Conservation (phyloP, 2,113 vertebrate genomes). For the Nycticryphes semicollaris region DNA sequence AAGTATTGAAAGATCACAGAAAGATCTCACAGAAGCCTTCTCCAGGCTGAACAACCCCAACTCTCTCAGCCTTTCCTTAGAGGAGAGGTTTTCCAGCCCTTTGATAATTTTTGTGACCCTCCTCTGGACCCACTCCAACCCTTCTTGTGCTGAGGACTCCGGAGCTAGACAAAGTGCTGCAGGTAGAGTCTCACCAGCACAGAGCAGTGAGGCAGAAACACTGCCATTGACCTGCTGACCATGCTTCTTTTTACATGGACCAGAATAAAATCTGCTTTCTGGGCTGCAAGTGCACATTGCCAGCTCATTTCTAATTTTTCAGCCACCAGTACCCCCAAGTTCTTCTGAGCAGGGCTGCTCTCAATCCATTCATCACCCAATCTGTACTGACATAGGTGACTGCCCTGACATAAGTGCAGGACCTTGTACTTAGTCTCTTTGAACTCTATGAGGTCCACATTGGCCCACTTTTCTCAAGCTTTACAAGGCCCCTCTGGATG, state of each 20-base stretch:
- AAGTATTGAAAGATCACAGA: neutral
- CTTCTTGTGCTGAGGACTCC: neutral
- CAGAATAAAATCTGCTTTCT: neutral
- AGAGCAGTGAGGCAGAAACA: neutral
- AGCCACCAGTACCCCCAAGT: neutral
- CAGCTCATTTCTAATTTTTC: neutral
- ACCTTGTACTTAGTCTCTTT: neutral
- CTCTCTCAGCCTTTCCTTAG: neutral
- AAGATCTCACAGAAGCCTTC: neutral
- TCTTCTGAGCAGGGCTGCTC: neutral
- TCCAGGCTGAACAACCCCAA: neutral
- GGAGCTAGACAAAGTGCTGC: neutral
- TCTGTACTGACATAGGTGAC: neutral
- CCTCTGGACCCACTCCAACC: neutral
- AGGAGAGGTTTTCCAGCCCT: neutral
- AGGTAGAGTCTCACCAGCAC: neutral
- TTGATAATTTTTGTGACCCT: neutral
- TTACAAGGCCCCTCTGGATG: neutral
- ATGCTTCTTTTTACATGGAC: neutral
- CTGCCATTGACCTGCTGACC: neutral
- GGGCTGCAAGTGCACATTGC: neutral
- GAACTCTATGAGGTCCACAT: neutral
- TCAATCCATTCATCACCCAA: neutral
- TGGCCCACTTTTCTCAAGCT: neutral
- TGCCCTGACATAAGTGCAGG: neutral